Conservation (phyloP, 1,140 invertebrate genomes). For the Trinorchestia longiramus region DNA sequence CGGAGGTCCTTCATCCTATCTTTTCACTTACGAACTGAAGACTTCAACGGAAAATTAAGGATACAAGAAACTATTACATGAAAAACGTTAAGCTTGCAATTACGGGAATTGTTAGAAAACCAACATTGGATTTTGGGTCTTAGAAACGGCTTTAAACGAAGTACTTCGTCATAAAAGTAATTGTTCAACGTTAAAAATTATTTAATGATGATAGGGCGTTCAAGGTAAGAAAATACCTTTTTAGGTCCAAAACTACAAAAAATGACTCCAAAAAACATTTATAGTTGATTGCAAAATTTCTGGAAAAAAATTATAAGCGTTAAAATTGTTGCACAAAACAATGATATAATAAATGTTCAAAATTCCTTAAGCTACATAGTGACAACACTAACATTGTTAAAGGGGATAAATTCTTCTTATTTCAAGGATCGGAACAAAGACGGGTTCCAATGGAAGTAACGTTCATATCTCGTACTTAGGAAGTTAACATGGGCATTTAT, state of each 20-base stretch:
- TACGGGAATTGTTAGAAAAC: background rate
- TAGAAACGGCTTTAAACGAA: background rate
- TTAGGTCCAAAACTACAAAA: background rate
- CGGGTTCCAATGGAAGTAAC: background rate
- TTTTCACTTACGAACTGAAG: background rate
- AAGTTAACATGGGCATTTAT: background rate
- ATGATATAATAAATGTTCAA: background rate
- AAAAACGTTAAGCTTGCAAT: background rate
- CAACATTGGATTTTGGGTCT: background rate
- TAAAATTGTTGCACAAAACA: background rate
- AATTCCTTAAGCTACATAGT: background rate
- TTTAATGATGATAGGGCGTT: background rate
- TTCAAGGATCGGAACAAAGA: background rate
- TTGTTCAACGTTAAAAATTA: background rate
- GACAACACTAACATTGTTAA: background rate
- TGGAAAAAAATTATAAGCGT: background rate
- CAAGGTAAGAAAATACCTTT: background rate
- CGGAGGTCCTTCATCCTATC: background rate
- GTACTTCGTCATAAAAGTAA: background rate
- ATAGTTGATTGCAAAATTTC: background rate
- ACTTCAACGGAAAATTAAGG: background rate
- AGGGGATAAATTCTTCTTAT: background rate
- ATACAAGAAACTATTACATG: background rate
- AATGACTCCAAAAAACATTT: background rate
- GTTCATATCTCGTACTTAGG: background rate